phyloP scores from a whole-genome alignment of 2,797 vertebrate genomes.

The Schizopygopsis malacanthus region DNA sequence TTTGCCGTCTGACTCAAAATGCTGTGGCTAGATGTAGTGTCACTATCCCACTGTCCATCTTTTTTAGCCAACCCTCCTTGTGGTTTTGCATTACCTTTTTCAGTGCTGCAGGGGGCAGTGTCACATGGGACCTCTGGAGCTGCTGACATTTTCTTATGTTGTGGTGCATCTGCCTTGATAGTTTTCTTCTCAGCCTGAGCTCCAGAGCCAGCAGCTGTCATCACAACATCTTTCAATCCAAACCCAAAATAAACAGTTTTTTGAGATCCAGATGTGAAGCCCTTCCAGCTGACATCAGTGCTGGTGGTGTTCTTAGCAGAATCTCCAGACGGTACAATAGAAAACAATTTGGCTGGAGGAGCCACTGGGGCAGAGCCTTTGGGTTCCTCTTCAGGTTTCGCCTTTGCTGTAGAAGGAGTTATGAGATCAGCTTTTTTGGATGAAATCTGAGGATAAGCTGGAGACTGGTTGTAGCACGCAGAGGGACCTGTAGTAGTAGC shows the following conservation, averaged over 20 bases:
- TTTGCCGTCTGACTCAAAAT: conserved; percentile 80
- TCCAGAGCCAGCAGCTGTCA: conserved; percentile 68
- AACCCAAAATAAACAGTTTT: conserved; percentile 75
- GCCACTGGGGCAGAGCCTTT: conserved; percentile 61
- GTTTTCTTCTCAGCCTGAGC: conserved; percentile 69
- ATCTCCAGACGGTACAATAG: conserved; percentile 66
- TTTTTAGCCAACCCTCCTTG: conserved; percentile 61
- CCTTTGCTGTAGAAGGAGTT: conserved; percentile 75
- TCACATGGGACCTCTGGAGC: neutral
- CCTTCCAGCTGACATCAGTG: conserved; percentile 64
- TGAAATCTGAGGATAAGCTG: conserved; percentile 78
- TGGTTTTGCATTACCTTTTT: neutral
- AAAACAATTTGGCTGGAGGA: conserved; percentile 60
- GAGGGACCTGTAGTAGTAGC: conserved; percentile 87
- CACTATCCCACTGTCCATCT: conserved; percentile 79
- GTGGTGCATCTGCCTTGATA: conserved; percentile 57
- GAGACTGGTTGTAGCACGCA: conserved; percentile 91
- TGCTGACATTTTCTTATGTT: conserved; percentile 52
- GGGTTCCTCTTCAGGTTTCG: conserved; percentile 65
- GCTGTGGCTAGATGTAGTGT: conserved; percentile 75
- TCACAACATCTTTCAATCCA: conserved; percentile 60
- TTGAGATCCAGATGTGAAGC: conserved; percentile 74
- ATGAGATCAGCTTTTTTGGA: conserved; percentile 72
- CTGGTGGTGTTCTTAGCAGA: conserved; percentile 53
- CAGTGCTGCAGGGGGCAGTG: conserved; percentile 37